A percentile compares a stretch with the other conserved stretches of the same genome.
Evolutionary conservation across 1,140 invertebrate genomes (phyloP).

Genomic region (Megalopta genalis): DNA sequence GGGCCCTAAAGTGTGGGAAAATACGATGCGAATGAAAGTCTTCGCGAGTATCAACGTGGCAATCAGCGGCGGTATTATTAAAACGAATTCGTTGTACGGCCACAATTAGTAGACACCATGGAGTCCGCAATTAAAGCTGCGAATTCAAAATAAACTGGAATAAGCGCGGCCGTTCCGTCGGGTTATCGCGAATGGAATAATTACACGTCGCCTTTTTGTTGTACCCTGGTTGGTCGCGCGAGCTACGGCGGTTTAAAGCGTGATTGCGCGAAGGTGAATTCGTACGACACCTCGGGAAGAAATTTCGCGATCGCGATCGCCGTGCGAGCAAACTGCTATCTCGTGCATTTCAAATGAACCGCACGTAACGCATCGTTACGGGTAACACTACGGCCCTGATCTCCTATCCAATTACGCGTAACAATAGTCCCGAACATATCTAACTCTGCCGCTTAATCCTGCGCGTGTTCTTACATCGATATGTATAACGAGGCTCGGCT

Average conservation of each 20-base stretch:
- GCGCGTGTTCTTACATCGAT: not conserved
- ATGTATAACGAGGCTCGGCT: not conserved
- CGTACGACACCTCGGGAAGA: not conserved
- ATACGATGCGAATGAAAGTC: slow-evolving; percentile 19
- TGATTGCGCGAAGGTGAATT: slow-evolving; percentile 4
- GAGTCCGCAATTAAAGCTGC: slow-evolving; percentile 16
- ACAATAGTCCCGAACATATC: slow-evolving; percentile 3
- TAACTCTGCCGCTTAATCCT: not conserved
- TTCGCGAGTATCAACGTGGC: slow-evolving; percentile 11
- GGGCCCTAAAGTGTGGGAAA: not conserved
- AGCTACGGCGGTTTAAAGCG: too few species aligned
- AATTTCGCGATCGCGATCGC: slow-evolving; percentile 14
- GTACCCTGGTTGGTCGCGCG: not conserved
- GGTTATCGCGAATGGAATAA: slow-evolving; percentile 39
- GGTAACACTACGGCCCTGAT: not conserved
- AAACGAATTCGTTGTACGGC: slow-evolving; percentile 20
- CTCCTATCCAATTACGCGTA: slow-evolving; percentile 1
- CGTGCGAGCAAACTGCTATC: not conserved
- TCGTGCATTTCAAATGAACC: slow-evolving; percentile 19
- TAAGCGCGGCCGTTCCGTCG: slow-evolving; percentile 17
- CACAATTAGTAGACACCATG: slow-evolving; percentile 34
- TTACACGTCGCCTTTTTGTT: slow-evolving; percentile 24
- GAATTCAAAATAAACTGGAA: slow-evolving; percentile 20
- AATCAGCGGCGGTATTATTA: slow-evolving; percentile 40
- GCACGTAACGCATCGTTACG: not conserved